These are phyloP conservation scores for Delichon dasypus DNA, from an alignment of 2,797 vertebrate species.

Conservation along the genomic window DNA sequence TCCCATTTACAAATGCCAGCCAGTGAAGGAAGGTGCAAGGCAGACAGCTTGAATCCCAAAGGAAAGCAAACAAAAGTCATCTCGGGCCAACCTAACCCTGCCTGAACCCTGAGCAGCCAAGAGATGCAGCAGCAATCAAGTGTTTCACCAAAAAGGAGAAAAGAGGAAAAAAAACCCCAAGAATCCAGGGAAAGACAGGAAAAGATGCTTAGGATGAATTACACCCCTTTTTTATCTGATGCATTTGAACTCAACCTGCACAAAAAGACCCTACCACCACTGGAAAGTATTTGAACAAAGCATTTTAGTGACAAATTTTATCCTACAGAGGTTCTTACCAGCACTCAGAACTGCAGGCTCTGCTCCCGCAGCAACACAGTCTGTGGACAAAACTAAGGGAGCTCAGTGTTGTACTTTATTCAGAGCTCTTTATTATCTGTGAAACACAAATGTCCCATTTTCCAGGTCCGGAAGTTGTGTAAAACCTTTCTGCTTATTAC, in stretches of 20 bases:
- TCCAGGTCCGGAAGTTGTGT: background rate
- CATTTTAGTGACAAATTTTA: background rate
- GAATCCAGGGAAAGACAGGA: background rate
- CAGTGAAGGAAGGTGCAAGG: background rate
- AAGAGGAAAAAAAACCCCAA: background rate
- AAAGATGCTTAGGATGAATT: background rate
- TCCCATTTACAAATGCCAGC: background rate
- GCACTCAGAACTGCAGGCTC: background rate
- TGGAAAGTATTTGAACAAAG: background rate
- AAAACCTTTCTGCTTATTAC: background rate
- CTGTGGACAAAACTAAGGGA: background rate
- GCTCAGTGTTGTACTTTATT: fast-evolving
- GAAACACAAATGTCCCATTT: background rate
- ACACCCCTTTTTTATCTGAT: background rate
- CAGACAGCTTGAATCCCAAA: background rate
- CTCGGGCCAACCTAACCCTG: background rate
- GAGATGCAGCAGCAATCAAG: background rate
- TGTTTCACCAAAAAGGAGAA: background rate
- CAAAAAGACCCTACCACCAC: background rate
- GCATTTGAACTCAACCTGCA: background rate
- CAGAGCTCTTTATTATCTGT: background rate
- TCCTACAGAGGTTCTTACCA: background rate
- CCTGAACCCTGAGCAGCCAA: background rate
- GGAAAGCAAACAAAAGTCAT: background rate
- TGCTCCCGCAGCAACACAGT: background rate